Evolutionary conservation across 1,140 invertebrate genomes (phyloP).

Genomic region (Pseudomyrmex gracilis): DNA sequence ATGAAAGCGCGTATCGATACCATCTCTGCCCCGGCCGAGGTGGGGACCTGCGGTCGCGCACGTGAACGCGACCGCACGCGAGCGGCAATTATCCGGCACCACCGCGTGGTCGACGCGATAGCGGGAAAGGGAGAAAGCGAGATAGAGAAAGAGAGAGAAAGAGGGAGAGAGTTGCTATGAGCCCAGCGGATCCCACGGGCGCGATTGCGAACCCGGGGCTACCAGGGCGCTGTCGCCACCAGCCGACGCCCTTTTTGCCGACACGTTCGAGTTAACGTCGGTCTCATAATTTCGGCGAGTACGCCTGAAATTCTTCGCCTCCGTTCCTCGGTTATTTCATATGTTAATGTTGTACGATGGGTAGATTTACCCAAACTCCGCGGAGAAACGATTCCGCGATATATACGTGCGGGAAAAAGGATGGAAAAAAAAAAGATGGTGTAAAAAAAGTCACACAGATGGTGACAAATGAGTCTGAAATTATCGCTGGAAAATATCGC

Average conservation of each 20-base stretch:
- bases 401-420: too few species aligned
- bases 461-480: neutral
- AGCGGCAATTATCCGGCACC: slow-evolving; percentile 67
- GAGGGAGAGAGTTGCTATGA: slow-evolving; percentile 51
- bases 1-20: slow-evolving; percentile 35
- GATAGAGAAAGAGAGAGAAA: slow-evolving; percentile 25
- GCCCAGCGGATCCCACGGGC: slow-evolving; percentile 63
- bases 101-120: slow-evolving; percentile 60
- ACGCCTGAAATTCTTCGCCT: neutral
- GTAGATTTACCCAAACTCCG: too few species aligned
- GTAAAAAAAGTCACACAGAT: neutral
- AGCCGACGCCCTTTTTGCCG: slow-evolving; percentile 67
- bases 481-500: neutral
- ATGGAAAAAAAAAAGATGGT: neutral
- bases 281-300: slow-evolving; percentile 52
- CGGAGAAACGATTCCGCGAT: neutral
- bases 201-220: slow-evolving; percentile 63
- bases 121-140: slow-evolving; percentile 17
- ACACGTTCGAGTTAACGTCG: slow-evolving; percentile 55
- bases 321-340: neutral
- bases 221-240: slow-evolving; percentile 66
- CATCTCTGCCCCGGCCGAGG: slow-evolving; percentile 1
- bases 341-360: neutral
- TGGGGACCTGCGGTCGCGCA: slow-evolving; percentile 54
- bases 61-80: slow-evolving; percentile 65